Evolutionary conservation across 2,797 vertebrate species (phyloP), one percentile per base, ranked within the genome.

Genomic region (Gadopsis marmoratus): DNA sequence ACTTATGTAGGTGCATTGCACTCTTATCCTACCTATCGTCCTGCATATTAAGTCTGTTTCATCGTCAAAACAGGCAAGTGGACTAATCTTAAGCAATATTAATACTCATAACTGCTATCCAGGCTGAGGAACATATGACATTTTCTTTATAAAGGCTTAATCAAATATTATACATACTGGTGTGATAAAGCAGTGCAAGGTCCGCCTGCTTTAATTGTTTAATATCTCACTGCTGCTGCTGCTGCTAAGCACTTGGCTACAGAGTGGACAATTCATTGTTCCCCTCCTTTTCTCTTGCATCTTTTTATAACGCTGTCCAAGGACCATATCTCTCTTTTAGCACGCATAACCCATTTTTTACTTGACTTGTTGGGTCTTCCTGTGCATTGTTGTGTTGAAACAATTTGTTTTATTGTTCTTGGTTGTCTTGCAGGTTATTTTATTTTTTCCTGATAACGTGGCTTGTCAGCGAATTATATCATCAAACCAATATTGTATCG

Each of bases 91-190:
- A 39, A 63, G 16, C 29, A 29, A 33, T 23, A 4, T 39, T 31
- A 29, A 23, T 41, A 59, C 3, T 29, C 8, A 8, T 17, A 26
- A 8, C n/a, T 56, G 23, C 37, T 66, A 37, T 26, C 37, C 19
- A 29, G 45, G 21, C 58, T 69, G 31, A 67, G 41, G 56, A 19
- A 58, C n/a, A 2, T n/a, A 43, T 53, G 8, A 13, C 0, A 47
- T 19, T 39, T 45, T 45, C 26, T 69, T 73, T 7, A 66, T 72
- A 54, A 55, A 60, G 41, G 37, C 69, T 65, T 65, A 48, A 65
- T 39, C 54, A 64, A 73, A 69, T 69, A 72, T 58, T 71, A 7
- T 50, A 23, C 0, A 62, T 11, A 39, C 50, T 67, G 45, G 43
- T 41, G 51, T 76, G 45, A 50, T 76, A 55, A 31, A 64, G 45